Percentiles rank a stretch among this genome's conserved stretches.
Conservation (phyloP, 2,113 vertebrate species). For the Plestiodon gilberti region DNA sequence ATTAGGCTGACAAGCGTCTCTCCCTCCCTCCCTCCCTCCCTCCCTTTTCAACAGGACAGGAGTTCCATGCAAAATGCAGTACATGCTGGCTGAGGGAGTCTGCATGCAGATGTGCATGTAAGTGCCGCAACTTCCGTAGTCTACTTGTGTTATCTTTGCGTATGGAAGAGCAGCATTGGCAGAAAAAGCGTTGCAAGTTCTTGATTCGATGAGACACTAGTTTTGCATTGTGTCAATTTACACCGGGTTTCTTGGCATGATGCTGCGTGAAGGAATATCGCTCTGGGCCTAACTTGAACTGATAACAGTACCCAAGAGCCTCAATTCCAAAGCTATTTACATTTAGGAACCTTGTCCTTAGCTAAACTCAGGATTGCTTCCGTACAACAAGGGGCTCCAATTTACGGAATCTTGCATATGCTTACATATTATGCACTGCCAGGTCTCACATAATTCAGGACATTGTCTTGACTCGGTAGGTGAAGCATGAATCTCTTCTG, state of each 20-base stretch:
- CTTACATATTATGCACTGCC: too few species aligned
- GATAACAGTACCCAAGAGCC: conserved; percentile 17
- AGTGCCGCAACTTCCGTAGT: not conserved
- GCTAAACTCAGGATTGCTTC: not conserved
- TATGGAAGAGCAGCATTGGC: not conserved
- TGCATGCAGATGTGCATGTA: not conserved
- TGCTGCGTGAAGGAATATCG: conserved; percentile 29
- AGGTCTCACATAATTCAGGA: too few species aligned
- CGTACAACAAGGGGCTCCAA: conserved; percentile 1
- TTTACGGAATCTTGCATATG: not conserved
- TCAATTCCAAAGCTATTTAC: conserved; percentile 4
- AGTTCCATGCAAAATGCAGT: not conserved
- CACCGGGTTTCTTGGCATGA: conserved; percentile 19
- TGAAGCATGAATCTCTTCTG: too few species aligned
- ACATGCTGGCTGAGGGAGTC: conserved; percentile 13
- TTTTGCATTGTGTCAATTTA: conserved; percentile 36
- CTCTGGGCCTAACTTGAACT: conserved; percentile 12
- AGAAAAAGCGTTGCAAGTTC: not conserved
- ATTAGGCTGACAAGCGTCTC: conserved; percentile 32
- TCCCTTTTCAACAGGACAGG: not conserved
- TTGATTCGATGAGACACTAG: conserved; percentile 42
- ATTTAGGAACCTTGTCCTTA: not conserved
- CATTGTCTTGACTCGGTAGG: too few species aligned
- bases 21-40: not conserved
- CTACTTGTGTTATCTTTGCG: not conserved